These are phyloP conservation scores for Pelusios castaneus DNA, from an alignment of 2,113 vertebrate species.

Conservation along the genomic window DNA sequence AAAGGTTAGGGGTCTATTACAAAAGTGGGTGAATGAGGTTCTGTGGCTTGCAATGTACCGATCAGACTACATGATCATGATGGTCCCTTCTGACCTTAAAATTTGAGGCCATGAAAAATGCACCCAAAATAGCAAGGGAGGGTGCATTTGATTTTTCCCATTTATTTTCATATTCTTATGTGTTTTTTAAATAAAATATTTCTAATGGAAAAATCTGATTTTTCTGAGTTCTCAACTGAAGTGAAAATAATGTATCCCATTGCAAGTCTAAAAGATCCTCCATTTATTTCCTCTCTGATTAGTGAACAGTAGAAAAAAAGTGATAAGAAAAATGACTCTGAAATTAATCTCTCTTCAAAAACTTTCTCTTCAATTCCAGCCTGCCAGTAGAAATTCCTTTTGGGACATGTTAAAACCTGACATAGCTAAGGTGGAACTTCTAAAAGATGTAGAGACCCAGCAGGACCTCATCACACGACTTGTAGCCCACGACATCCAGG, in stretches of 20 bases:
- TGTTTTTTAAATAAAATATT: not conserved
- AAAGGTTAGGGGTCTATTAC: not conserved
- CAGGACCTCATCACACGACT: constrained; percentile 57
- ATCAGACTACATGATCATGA: not conserved
- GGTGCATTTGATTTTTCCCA: not conserved
- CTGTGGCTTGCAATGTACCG: not conserved
- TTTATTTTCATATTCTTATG: not conserved
- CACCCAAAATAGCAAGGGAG: not conserved
- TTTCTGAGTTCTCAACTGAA: not conserved
- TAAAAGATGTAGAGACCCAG: constrained; percentile 61
- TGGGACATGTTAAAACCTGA: constrained; percentile 63
- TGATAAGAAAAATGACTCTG: not conserved
- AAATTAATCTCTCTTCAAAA: not conserved
- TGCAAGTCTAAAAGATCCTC: not conserved
- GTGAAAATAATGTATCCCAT: not conserved
- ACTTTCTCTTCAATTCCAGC: constrained; percentile 37
- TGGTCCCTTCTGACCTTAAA: not conserved
- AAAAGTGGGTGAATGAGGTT: not conserved
- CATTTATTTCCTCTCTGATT: not conserved
- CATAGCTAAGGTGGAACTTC: constrained; percentile 63
- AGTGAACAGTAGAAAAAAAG: not conserved
- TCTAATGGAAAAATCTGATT: not conserved
- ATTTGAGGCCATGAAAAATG: not conserved
- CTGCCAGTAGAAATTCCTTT: constrained; percentile 63
- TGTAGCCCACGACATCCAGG: constrained; percentile 62